Evolutionary conservation across 30 jellyfish, hydroid and myxozoan genomes (phyloP).

Genomic region (Aurelia aurita): DNA sequence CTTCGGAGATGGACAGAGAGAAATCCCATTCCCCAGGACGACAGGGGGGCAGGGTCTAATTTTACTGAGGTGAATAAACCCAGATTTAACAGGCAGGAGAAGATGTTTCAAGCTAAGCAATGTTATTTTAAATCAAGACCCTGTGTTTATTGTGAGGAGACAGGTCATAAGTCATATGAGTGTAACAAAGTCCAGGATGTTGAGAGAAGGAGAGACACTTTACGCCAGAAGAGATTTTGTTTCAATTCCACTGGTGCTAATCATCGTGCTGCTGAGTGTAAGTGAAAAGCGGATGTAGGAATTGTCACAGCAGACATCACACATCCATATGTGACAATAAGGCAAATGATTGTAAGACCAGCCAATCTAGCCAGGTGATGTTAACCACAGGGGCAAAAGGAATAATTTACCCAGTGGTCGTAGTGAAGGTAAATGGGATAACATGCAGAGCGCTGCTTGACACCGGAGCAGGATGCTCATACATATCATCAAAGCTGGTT

Average conservation of each 20-base stretch:
- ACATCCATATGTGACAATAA: no score
- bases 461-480: no score
- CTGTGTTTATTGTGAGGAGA: conserved; percentile 47
- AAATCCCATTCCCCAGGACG: conserved; percentile 28
- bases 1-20: conserved; percentile 57
- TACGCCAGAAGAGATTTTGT: conserved; percentile 36
- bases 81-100: conserved; percentile 36
- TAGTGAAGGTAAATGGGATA: no score
- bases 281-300: conserved; percentile 6
- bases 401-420: no score
- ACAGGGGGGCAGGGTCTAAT: conserved; percentile 35
- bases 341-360: no score
- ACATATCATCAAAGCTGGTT: no score
- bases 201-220: conserved; percentile 29
- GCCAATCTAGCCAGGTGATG: no score
- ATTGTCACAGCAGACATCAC: no score
- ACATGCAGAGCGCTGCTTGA: no score
- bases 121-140: conserved; percentile 9
- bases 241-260: conserved; percentile 65
- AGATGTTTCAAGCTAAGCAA: conserved; percentile 52
- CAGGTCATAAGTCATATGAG: conserved; percentile 25
- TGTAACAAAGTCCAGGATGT: conserved; percentile 48
- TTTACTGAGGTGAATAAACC: conserved; percentile 9
- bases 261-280: conserved; percentile 66
- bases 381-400: no score